Evolutionary conservation across 1,140 invertebrate species (phyloP), one percentile per base, ranked within the genome.

Genomic region (Dolichoris vasculosae): DNA sequence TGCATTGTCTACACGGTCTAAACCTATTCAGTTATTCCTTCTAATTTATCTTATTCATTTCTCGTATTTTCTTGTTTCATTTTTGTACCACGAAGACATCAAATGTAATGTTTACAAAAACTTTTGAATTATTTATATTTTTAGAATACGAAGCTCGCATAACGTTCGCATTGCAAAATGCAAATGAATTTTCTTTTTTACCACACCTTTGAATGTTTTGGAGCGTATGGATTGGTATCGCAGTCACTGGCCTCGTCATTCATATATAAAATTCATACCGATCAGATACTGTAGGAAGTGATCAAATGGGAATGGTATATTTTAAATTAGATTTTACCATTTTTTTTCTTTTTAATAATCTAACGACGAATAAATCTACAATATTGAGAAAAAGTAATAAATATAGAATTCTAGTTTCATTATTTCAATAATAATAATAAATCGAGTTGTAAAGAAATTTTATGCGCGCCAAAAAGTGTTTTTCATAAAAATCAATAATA

Each of bases 81-180:
- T 63, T 43, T 59, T 43, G 32, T 26, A 40, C 63, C 4, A 64
- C 0, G 79, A 86, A 7, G 23, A 32, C 35, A 40, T 26, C 0
- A 1, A 75, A 75, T 11, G 13, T n/a, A 75, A 75, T 11, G 13
- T n/a, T 46, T 63, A 88, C 88, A 91, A 91, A 92, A 92, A 92
- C 89, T 90, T 89, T 89, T 92, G 91, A 93, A 93, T 93, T 92
- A 93, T 93, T 93, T 92, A 93, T 90, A 89, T 92, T 92, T 92
- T 90, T 48, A 75, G n/a, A 17, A n/a, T 43, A 30, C 6, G 17
- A 46, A 48, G 23, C 67, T 71, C 17, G 23, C 35, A 38, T 23
- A 17, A n/a, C 32, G 90, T 90, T 92, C 90, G 89, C 90, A 90
- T 73, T 88, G 88, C 88, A 81, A 87, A 88, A 93, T 92, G 91